Evolutionary conservation across 2,113 vertebrate species (phyloP).

Genomic region (Tachycineta bicolor): DNA sequence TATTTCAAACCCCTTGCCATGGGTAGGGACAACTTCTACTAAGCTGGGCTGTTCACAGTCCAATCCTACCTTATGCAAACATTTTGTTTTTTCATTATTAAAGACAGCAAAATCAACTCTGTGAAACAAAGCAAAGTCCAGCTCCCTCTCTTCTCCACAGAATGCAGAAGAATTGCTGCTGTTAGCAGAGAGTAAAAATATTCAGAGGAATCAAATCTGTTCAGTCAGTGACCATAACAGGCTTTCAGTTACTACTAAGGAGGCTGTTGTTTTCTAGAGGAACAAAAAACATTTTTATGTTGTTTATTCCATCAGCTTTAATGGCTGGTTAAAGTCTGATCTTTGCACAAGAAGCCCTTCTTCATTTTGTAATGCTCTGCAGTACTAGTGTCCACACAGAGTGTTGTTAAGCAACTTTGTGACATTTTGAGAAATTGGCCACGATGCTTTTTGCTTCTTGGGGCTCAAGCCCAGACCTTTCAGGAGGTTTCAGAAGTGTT

Average conservation of each 20-base stretch:
- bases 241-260: not conserved
- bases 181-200: not conserved
- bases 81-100: not conserved
- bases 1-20: not conserved
- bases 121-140: not conserved
- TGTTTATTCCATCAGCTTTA: not conserved
- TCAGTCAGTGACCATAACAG: not conserved
- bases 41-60: not conserved
- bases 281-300: not conserved
- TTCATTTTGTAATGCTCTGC: not conserved
- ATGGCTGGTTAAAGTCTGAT: not conserved
- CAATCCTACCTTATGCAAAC: not conserved
- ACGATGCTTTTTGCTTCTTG: not conserved
- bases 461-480: not conserved
- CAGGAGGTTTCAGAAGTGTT: not conserved
- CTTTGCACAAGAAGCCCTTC: not conserved
- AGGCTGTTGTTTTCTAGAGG: not conserved
- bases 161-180: not conserved
- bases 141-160: not conserved
- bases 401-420: not conserved
- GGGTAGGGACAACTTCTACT: not conserved
- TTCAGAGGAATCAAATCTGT: not conserved
- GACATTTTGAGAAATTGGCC: not conserved
- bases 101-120: not conserved
- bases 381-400: accelerated